Evolutionary conservation across 1,140 invertebrate species (phyloP), one percentile per base, ranked within the genome.

Genomic region (Drosophila auraria): DNA sequence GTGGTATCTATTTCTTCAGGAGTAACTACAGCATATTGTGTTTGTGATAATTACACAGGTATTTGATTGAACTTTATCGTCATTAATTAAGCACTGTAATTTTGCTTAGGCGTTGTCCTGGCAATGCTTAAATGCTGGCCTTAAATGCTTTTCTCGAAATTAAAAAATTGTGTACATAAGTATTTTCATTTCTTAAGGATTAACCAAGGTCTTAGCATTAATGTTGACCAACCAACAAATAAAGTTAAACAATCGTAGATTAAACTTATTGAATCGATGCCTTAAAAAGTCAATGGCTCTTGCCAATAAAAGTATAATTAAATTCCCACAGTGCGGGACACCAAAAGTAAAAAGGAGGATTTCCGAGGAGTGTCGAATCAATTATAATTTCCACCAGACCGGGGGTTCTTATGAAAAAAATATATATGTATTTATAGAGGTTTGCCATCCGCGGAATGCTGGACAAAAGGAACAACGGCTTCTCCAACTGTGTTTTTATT

Each of bases 261-360:
- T 14, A 15, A 54, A 54, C 33, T 20, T 53, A 3, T 53, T 33
- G 5, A 30, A 33, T n/a, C n/a, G n/a, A 33, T 33, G 33, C 1
- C 33, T 23, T 23, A 23, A 56, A 56, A 56, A 23, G 53, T 56
- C 53, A 25, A 57, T 25, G 36, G 54, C 54, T 40, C 33, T 38
- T n/a, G n/a, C 15, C 8, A 25, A 40, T 40, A 57, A 56, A 38
- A 23, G 33, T 1, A 23, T 38, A 56, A 38, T 56, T 56, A 15
- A 57, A 57, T 57, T 23, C 5, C 20, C 3, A 23, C 0, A 25
- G 33, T 40, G 20, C 36, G 20, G 14, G 0, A 23, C 23, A 5
- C 33, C 14, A 4, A 23, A 38, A 56, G 23, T 56, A 5, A 56
- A 56, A 36, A 20, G 17, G 14, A 40, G 20, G 20, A 56, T 56